phyloP scores from a whole-genome alignment of 1,140 invertebrate species.

The Brachionus rubens region DNA sequence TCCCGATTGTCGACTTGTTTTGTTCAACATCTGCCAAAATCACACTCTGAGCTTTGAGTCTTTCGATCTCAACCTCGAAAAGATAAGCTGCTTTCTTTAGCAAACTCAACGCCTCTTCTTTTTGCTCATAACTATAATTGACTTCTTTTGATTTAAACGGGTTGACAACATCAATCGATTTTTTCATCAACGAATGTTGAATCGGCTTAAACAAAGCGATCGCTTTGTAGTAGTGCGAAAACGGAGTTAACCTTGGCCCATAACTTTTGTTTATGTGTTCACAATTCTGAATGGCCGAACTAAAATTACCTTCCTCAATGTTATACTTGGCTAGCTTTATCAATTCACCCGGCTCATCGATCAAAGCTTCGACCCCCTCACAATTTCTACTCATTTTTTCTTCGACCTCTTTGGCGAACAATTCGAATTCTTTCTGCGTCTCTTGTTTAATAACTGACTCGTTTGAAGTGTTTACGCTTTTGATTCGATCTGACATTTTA shows the following conservation, averaged over 20 bases:
- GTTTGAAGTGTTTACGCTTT: neutral
- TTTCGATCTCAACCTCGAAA: neutral
- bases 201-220: neutral
- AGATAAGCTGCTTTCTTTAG: neutral
- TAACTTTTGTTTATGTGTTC: neutral
- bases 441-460: neutral
- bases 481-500: neutral
- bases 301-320: neutral
- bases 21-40: neutral
- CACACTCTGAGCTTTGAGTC: neutral
- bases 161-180: neutral
- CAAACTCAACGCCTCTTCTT: neutral
- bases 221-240: constrained; percentile 1
- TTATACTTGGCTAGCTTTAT: neutral
- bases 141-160: neutral
- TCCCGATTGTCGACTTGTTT: neutral
- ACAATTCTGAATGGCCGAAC: neutral
- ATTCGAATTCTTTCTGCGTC: neutral
- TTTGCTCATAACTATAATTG: neutral
- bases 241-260: neutral
- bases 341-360: neutral
- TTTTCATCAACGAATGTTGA: neutral
- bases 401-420: neutral
- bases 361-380: neutral
- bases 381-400: neutral